Percentiles rank a stretch among this genome's conserved stretches.
Conservation (phyloP, 2,797 vertebrate species). For the Phrynocephalus forsythii region DNA sequence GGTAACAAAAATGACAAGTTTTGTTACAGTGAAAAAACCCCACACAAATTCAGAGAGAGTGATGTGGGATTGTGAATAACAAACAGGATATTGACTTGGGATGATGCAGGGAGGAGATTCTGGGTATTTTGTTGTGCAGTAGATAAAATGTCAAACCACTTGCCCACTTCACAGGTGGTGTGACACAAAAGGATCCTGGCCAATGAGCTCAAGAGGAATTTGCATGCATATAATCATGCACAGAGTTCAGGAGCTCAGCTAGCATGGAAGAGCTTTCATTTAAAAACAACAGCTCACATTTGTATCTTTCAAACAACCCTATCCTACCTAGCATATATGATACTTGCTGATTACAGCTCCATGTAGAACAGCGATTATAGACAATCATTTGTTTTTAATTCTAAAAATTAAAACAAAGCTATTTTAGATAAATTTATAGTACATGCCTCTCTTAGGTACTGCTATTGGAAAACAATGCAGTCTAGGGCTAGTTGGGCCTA, state of each 20-base stretch:
- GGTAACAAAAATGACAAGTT: constrained; percentile 7
- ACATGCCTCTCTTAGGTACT: too few relatives aligned
- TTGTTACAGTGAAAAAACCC: neutral
- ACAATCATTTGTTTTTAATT: neutral
- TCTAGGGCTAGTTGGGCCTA: too few relatives aligned
- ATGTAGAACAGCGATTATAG: neutral
- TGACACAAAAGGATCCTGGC: neutral
- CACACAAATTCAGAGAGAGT: too few relatives aligned
- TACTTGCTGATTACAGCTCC: neutral
- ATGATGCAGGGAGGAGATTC: too few relatives aligned
- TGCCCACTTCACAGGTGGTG: too few relatives aligned
- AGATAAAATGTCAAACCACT: too few relatives aligned
- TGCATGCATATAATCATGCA: neutral
- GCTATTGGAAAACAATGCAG: too few relatives aligned
- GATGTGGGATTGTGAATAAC: too few relatives aligned
- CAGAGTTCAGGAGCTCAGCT: neutral
- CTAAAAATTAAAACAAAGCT: neutral
- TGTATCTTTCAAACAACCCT: neutral
- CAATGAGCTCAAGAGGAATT: neutral
- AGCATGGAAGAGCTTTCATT: neutral
- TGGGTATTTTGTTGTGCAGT: too few relatives aligned
- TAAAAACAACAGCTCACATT: neutral
- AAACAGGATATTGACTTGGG: too few relatives aligned
- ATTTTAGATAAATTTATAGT: too few relatives aligned
- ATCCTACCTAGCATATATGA: neutral